phyloP scores from a whole-genome alignment of 2,888 invertebrate genomes.

The Lasioglossum oenotherae region DNA sequence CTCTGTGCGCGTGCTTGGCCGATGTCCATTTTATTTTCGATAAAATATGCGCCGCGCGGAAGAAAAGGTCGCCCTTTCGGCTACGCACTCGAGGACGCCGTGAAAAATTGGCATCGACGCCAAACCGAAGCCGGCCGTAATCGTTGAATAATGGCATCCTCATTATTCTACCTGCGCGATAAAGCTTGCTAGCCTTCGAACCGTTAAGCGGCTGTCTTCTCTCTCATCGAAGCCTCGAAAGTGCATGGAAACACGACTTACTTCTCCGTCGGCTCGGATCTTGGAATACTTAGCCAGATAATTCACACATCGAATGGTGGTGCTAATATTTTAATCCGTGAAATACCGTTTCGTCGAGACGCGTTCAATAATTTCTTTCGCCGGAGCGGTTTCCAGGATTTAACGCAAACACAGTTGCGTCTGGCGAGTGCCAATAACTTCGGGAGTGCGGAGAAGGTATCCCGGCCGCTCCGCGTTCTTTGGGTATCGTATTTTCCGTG shows the following conservation, averaged over 20 bases:
- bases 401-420: background rate
- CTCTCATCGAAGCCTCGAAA: background rate
- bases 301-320: background rate
- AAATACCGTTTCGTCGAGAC: background rate
- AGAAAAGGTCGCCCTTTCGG: conserved; percentile 43
- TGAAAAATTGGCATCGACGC: conserved; percentile 64
- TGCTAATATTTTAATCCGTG: background rate
- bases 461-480: conserved; percentile 1
- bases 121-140: conserved; percentile 50
- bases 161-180: conserved; percentile 41
- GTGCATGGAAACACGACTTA: background rate
- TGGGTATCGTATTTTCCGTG: conserved; percentile 61
- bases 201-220: background rate
- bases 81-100: conserved; percentile 38
- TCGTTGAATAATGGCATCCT: conserved; percentile 54
- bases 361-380: background rate
- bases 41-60: conserved; percentile 57
- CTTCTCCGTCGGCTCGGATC: background rate
- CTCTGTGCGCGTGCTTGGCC: conserved; percentile 53
- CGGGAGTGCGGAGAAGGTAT: background rate
- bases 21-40: conserved; percentile 66
- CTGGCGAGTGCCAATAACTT: background rate
- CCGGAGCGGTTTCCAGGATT: background rate
- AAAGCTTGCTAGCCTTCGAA: conserved; percentile 13
- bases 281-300: background rate